Conservation (phyloP, 1,140 invertebrate species). For the Caenorhabditis briggsae region DNA sequence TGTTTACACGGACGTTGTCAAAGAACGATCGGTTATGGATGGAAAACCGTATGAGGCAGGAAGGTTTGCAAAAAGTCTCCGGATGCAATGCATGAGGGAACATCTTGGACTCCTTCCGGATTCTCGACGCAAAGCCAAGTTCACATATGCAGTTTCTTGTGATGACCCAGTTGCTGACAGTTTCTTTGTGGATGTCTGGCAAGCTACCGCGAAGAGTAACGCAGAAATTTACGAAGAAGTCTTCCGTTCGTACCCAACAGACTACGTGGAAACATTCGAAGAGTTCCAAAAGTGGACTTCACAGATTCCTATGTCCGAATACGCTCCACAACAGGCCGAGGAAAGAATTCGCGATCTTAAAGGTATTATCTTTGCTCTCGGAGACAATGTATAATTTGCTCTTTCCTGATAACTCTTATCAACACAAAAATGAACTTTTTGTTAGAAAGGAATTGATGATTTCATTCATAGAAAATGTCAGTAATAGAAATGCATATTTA, state of each 20-base stretch:
- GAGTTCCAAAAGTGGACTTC: constrained; percentile 72
- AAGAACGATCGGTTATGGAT: constrained; percentile 86
- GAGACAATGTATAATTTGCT: neutral
- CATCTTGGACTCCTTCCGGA: constrained; percentile 83
- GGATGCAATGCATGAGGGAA: constrained; percentile 88
- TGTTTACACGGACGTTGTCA: constrained; percentile 83
- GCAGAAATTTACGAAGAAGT: constrained; percentile 77
- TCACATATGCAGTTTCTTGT: constrained; percentile 65
- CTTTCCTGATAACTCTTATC: neutral
- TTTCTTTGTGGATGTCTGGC: constrained; percentile 78
- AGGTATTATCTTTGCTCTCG: constrained; percentile 56
- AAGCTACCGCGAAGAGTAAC: constrained; percentile 73
- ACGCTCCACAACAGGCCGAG: constrained; percentile 69
- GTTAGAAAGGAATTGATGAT: neutral
- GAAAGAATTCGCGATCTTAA: constrained; percentile 66
- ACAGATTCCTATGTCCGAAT: constrained; percentile 71
- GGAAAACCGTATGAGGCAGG: constrained; percentile 86
- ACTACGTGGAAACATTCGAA: constrained; percentile 74
- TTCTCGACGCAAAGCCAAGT: constrained; percentile 60
- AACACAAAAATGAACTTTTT: too few species aligned
- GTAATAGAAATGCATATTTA: neutral
- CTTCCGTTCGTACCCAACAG: constrained; percentile 75
- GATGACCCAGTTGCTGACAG: constrained; percentile 74
- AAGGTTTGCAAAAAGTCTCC: constrained; percentile 86
- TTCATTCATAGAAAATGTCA: constrained; percentile 3